Conservation (phyloP, 2,888 invertebrate species). For the Hemistola chrysoprasaria region DNA sequence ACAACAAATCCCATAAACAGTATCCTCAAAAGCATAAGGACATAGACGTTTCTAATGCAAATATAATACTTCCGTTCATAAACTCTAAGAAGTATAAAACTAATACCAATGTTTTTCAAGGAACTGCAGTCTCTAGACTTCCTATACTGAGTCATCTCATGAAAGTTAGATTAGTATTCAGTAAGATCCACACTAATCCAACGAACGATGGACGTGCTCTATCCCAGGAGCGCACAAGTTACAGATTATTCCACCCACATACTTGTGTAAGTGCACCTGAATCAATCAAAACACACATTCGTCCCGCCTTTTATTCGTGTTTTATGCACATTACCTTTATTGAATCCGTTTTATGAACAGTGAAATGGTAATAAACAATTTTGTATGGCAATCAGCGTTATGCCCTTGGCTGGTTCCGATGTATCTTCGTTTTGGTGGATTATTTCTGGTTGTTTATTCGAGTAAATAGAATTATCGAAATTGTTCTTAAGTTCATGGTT, state of each 20-base stretch:
- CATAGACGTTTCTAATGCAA: too few relatives aligned
- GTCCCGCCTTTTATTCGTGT: conserved; percentile 65
- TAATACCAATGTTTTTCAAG: too few relatives aligned
- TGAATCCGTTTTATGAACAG: conserved; percentile 59
- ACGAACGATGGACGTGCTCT: conserved; percentile 29
- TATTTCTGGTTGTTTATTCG: background rate
- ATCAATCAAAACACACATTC: conserved; percentile 71
- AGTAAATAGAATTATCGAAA: too few relatives aligned
- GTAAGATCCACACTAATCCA: conserved; percentile 45
- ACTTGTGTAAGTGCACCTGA: conserved; percentile 75
- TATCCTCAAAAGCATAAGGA: too few relatives aligned
- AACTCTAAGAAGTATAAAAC: too few relatives aligned
- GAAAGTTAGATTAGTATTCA: background rate
- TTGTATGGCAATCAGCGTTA: conserved; percentile 31
- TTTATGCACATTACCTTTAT: conserved; percentile 58
- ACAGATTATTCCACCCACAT: conserved; percentile 81
- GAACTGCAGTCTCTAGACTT: too few relatives aligned
- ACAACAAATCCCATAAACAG: too few relatives aligned
- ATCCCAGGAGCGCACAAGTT: conserved; percentile 61
- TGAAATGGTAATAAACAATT: conserved; percentile 46
- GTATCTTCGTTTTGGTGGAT: conserved; percentile 23
- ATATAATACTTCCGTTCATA: too few relatives aligned
- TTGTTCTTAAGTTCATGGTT: too few relatives aligned
- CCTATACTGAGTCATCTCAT: too few relatives aligned
- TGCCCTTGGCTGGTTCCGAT: conserved; percentile 16